Evolutionary conservation across 2,888 invertebrate species (phyloP), one percentile per base, ranked within the genome.

Genomic region (Ectemnius lituratus): DNA sequence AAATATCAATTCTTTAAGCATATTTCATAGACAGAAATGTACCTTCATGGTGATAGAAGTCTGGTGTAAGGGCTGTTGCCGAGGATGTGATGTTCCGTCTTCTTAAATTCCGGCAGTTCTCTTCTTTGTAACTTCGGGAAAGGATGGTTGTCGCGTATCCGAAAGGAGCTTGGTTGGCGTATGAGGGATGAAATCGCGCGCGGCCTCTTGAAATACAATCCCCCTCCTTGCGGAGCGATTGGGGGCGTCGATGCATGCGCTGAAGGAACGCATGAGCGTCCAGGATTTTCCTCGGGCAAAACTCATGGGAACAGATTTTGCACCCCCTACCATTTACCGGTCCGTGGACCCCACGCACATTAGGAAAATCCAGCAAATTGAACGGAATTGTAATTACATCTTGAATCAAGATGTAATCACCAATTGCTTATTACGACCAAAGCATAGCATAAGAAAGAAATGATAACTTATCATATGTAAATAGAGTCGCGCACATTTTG

Each of bases 151-250:
- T 47, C 52, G 64, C 62, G 76, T 66, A 58, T 14, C 16, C 73
- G 75, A 71, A 67, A 70, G 72, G 69, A 76, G 76, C 68, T 74
- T 70, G 73, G 82, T 75, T 80, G 78, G 75, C 80, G 77, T 87
- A 83, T 87, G 87, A 82, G 73, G 82, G 79, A 46, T 63, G 74
- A 85, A 85, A 85, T 76, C 62, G 84, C 82, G 85, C 80, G 85
- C 62, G 79, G 66, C 71, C 80, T 83, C 86, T 87, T 88, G 82
- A 87, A 87, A 87, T 88, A 88, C 82, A 74, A 81, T 78, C 84
- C 37, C 87, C 85, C 85, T 80, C 84, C 60, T 61, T 59, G 65
- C 60, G 5, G 49, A 37, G 46, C 56, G 62, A 64, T 62, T 74
- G 47, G 67, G 75, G 72, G 76, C 73, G 78, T 79, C 81, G 79